Evolutionary conservation across 2,797 vertebrate species (phyloP).

Genomic region (Macrochelys suwanniensis): DNA sequence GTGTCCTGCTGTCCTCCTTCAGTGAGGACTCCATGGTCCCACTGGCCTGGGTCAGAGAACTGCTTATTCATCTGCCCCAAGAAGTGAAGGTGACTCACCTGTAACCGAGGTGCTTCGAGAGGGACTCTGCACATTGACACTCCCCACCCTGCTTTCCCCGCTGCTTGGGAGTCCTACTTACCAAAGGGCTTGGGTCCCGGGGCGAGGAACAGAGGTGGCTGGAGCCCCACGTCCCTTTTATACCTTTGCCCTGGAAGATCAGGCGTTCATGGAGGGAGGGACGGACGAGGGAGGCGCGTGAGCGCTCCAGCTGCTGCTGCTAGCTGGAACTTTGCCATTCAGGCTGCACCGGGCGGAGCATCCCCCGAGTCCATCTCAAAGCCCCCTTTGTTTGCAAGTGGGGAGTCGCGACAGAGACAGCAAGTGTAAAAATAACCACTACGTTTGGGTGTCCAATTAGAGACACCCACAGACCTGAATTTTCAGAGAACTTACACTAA

Average conservation of each 20-base stretch:
- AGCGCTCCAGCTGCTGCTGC: background rate
- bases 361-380: no score
- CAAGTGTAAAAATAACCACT: background rate
- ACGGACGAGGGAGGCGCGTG: background rate
- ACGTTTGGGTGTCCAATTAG: background rate
- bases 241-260: background rate
- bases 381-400: background rate
- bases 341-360: background rate
- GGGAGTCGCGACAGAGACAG: background rate
- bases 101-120: background rate
- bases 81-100: background rate
- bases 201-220: background rate
- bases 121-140: no score
- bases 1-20: background rate
- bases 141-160: background rate
- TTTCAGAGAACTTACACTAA: background rate
- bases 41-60: background rate
- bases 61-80: background rate
- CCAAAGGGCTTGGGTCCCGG: background rate
- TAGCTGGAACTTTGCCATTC: background rate
- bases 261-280: background rate
- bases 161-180: background rate
- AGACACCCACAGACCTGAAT: background rate
- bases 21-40: background rate
- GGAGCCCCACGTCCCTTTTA: background rate